Evolutionary conservation across 2,888 invertebrate genomes (phyloP), one percentile per base, ranked within the genome.

Genomic region (Aleiodes alternator): DNA sequence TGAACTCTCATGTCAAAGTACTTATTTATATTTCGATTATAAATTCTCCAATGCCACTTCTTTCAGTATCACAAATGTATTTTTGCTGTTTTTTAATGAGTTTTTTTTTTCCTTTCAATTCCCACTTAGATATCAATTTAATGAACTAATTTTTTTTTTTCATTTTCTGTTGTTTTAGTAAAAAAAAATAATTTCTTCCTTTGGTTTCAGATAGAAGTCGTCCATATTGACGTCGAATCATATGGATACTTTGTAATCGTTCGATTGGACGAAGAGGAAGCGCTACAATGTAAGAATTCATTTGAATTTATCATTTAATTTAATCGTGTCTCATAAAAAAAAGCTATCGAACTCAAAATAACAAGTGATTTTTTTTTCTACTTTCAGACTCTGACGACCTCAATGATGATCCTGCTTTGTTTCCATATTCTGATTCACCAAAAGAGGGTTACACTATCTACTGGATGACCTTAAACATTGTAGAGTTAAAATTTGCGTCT

Each of bases 1-100:
- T 59, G 59, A 59, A 59, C 59, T 34, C 59, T 31, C 31, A 38
- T 59, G 34, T 59, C 59, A 59, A 59, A 59, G 59, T 59, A 59
- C 59, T 59, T 59, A 38, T 59, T 59, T 59, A 59, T 59, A 8
- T 12, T 38, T n/a, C 34, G 59, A 59, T 59, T 59, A n/a, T 14
- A 14, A 59, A 59, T 8, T 38, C 31, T 14, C 38, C 59, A 59
- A 59, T 59, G 59, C 59, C 59, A 59, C 34, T 59, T 59, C 59
- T 59, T 59, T 59, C 34, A n/a, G 59, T 12, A 38, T 59, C 34
- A 23, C 23, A 57, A 31, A 59, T 14, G 34, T 43, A 43, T 43
- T 43, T 43, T 34, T 34, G 23, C 34, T 43, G 43, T 11, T 43
- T 43, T 43, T 43, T 23, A 23, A 23, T 23, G 23, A 43, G 11